Percentiles rank a stretch among this genome's conserved stretches.
These are phyloP conservation scores for Arizona elegans DNA, from an alignment of 2,113 vertebrate species.

Conservation along the genomic window DNA sequence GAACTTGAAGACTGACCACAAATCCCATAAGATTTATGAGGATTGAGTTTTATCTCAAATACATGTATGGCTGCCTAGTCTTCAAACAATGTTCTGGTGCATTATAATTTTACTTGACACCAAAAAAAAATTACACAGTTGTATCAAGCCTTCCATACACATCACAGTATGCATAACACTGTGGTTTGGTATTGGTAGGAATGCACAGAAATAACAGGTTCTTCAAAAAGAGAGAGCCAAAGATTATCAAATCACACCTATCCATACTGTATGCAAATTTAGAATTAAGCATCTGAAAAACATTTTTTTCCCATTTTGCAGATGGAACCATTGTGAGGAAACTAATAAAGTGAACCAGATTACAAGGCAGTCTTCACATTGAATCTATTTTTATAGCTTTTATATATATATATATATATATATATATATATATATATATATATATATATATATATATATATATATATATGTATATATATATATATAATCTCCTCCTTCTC, in stretches of 20 bases:
- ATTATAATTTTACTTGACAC: not conserved
- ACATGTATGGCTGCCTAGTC: not conserved
- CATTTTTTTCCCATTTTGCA: not conserved
- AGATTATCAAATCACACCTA: not conserved
- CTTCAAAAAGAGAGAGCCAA: not conserved
- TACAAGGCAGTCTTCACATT: not conserved
- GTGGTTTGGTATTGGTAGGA: not conserved
- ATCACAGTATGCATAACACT: not conserved
- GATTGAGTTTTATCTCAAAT: not conserved
- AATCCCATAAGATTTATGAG: not conserved
- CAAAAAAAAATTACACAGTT: not conserved
- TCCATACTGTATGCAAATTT: not conserved
- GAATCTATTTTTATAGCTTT: not conserved
- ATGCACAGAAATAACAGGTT: not conserved
- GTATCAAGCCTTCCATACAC: not conserved
- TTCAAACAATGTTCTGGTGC: not conserved
- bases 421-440: not conserved
- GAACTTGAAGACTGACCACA: not conserved
- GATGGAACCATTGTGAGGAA: not conserved
- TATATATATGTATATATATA: not conserved
- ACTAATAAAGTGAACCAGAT: not conserved
- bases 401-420: not conserved
- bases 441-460: not conserved
- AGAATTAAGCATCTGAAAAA: not conserved
- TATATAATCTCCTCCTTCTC: not conserved